Evolutionary conservation across 1,140 invertebrate genomes (phyloP).

Genomic region (Geopemphigus sp.): DNA sequence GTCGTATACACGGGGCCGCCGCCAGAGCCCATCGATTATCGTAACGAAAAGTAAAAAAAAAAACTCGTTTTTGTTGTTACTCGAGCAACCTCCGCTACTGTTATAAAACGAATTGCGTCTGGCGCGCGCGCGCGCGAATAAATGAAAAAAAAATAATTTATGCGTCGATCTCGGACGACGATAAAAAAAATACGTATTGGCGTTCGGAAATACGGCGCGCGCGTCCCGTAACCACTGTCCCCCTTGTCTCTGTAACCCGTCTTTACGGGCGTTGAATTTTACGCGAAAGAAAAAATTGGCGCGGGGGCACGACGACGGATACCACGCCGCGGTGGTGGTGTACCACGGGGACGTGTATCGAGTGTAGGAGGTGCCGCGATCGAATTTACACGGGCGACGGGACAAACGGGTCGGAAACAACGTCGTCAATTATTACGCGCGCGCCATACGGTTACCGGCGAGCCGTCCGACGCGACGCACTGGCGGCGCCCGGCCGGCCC

Average conservation of each 20-base stretch:
- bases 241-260: too few species aligned
- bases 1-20: neutral
- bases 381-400: neutral
- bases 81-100: slow-evolving; percentile 24
- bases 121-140: too few species aligned
- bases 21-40: slow-evolving; percentile 16
- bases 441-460: too few species aligned
- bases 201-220: neutral
- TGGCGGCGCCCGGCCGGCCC: too few species aligned
- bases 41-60: neutral
- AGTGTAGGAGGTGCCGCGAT: slow-evolving; percentile 40
- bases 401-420: neutral
- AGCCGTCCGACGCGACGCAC: too few species aligned
- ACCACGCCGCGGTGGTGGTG: too few species aligned
- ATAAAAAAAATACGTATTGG: slow-evolving; percentile 1
- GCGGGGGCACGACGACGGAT: too few species aligned
- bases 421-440: too few species aligned
- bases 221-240: too few species aligned
- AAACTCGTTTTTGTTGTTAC: neutral
- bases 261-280: too few species aligned
- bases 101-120: slow-evolving; percentile 16
- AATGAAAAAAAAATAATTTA: neutral
- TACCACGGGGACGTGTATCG: too few species aligned
- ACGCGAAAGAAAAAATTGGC: too few species aligned
- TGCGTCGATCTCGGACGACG: slow-evolving; percentile 8